Conservation (phyloP, 2,888 invertebrate species). For the Camptogramma bilineatum region DNA sequence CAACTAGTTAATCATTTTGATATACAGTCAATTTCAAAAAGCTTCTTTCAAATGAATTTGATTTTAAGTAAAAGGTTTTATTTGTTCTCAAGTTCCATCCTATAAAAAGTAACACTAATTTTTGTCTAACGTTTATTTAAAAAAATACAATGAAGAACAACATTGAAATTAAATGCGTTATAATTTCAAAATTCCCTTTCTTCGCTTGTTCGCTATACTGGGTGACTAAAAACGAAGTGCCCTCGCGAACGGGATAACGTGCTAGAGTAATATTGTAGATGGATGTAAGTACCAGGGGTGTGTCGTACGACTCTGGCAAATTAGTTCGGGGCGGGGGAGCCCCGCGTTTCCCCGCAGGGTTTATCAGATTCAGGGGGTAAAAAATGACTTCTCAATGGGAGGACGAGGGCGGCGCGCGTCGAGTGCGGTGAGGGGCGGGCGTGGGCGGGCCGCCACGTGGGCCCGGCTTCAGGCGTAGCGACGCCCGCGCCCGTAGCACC, state of each 20-base stretch:
- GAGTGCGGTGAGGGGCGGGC: slow-evolving; percentile 69
- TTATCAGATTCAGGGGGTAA: slow-evolving; percentile 85
- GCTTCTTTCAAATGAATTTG: neutral
- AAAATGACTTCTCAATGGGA: slow-evolving; percentile 85
- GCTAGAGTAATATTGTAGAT: slow-evolving; percentile 84
- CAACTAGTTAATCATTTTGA: neutral
- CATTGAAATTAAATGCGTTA: slow-evolving; percentile 46
- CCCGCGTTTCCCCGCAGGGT: slow-evolving; percentile 66
- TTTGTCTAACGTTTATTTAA: neutral
- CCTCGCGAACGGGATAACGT: slow-evolving; percentile 82
- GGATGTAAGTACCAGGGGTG: slow-evolving; percentile 85
- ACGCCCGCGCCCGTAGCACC: slow-evolving; percentile 52
- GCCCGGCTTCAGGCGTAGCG: slow-evolving; percentile 52
- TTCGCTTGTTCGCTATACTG: slow-evolving; percentile 67
- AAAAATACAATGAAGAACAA: neutral
- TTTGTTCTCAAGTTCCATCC: neutral
- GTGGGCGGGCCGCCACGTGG: slow-evolving; percentile 82
- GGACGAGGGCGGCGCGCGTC: slow-evolving; percentile 73
- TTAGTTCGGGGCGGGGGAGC: slow-evolving; percentile 86
- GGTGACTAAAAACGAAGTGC: slow-evolving; percentile 80
- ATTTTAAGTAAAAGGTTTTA: neutral
- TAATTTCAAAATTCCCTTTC: slow-evolving; percentile 71
- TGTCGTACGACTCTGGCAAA: slow-evolving; percentile 84
- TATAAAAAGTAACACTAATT: neutral
- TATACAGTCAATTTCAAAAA: slow-evolving; percentile 3